A percentile compares a stretch with the other conserved stretches of the same genome.
Evolutionary conservation across 2,888 invertebrate species (phyloP).

Genomic region (Arrhopalites spinosus): DNA sequence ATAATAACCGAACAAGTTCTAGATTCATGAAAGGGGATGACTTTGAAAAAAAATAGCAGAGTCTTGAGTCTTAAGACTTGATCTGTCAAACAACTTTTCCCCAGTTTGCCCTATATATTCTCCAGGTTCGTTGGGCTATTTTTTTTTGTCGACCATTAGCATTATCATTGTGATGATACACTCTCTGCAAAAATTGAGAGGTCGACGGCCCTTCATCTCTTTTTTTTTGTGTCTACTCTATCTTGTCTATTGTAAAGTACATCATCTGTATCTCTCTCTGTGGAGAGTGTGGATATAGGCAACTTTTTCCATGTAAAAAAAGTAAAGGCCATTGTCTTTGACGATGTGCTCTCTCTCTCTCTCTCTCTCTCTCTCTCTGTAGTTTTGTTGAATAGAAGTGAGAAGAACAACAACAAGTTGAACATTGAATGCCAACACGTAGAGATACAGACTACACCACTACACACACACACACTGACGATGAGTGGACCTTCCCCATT

Average conservation of each 20-base stretch:
- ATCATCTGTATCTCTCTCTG: neutral
- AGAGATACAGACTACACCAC: too few species aligned
- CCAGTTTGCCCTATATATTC: slow-evolving; percentile 28
- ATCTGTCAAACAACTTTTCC: slow-evolving; percentile 1
- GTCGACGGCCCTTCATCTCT: slow-evolving; percentile 14
- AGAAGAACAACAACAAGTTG: too few species aligned
- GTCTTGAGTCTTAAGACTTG: neutral
- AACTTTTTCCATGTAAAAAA: too few species aligned
- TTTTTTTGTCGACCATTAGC: neutral
- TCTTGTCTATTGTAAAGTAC: too few species aligned
- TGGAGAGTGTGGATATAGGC: neutral
- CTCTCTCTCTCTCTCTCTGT: too few species aligned
- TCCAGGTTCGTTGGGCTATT: slow-evolving; percentile 30
- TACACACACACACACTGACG: too few species aligned
- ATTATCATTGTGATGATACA: neutral
- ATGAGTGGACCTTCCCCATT: too few species aligned
- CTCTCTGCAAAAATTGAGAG: neutral
- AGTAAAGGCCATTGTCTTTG: too few species aligned
- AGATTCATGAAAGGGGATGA: neutral
- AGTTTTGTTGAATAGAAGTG: too few species aligned
- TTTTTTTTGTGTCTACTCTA: neutral
- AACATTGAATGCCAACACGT: too few species aligned
- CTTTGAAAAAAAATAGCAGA: slow-evolving; percentile 2
- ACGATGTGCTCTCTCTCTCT: too few species aligned
- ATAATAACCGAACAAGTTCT: neutral